phyloP scores from a whole-genome alignment of 2,113 vertebrate species.

The Azemiops feae region DNA sequence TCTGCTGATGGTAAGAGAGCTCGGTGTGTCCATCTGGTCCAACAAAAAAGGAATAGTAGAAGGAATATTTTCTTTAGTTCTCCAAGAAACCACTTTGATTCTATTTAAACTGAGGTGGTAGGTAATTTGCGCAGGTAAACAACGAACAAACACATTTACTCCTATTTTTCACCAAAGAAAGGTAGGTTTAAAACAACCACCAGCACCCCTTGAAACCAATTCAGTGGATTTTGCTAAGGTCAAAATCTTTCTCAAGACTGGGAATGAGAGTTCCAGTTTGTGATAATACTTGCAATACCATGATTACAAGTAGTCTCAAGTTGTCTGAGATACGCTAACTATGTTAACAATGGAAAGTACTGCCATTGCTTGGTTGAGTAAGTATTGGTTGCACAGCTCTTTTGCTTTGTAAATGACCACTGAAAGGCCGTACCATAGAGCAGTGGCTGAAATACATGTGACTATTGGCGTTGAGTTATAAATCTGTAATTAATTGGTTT shows the following conservation, averaged over 20 bases:
- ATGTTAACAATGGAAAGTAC: not conserved
- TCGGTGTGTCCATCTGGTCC: not conserved
- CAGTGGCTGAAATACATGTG: not conserved
- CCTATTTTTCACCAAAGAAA: not conserved
- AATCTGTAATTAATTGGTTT: not conserved
- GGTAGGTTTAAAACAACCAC: not conserved
- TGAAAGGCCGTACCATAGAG: not conserved
- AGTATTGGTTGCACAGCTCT: not conserved
- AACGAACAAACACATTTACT: not conserved
- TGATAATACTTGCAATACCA: not conserved
- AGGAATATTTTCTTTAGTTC: not conserved
- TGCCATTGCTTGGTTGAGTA: not conserved
- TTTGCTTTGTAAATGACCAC: not conserved
- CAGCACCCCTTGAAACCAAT: not conserved
- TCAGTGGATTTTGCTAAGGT: not conserved
- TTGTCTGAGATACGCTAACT: not conserved
- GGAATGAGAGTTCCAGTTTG: not conserved
- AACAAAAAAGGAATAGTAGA: not conserved
- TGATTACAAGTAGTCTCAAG: not conserved
- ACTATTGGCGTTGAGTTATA: not conserved
- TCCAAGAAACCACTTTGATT: not conserved
- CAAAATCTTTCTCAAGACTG: not conserved
- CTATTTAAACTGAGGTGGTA: not conserved
- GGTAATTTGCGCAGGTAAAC: not conserved
- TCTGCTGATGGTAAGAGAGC: not conserved